Evolutionary conservation across 2,113 vertebrate genomes (phyloP).

Genomic region (Mobula hypostoma): DNA sequence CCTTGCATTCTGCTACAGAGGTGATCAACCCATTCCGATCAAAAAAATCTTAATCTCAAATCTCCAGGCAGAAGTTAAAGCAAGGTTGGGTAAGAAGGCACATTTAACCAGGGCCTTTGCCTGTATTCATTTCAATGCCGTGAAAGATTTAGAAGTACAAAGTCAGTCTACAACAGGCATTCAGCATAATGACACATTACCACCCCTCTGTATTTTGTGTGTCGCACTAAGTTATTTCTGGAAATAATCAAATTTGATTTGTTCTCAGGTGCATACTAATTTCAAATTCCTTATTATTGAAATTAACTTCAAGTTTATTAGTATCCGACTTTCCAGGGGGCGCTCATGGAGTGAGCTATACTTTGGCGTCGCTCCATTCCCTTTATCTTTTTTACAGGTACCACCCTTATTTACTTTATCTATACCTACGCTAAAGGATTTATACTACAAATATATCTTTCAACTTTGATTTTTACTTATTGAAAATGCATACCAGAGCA

Average conservation of each 20-base stretch:
- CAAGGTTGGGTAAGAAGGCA: background rate
- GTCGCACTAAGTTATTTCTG: background rate
- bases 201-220: background rate
- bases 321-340: background rate
- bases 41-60: background rate
- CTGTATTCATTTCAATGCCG: background rate
- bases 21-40: background rate
- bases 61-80: background rate
- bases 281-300: background rate
- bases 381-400: no score
- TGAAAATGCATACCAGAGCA: no score
- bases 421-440: no score
- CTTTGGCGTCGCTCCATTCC: no score
- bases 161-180: background rate
- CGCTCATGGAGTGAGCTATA: no score
- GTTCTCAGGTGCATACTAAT: background rate
- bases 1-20: background rate
- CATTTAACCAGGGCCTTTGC: background rate
- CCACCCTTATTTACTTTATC: no score
- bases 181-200: background rate
- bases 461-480: no score
- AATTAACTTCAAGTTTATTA: background rate
- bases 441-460: no score
- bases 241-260: background rate
- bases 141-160: slow-evolving; percentile 1